Percentiles rank a stretch among this genome's conserved stretches.
Evolutionary conservation across 2,113 vertebrate species (phyloP).

Genomic region (Calyptommatus sinebrachiatus): DNA sequence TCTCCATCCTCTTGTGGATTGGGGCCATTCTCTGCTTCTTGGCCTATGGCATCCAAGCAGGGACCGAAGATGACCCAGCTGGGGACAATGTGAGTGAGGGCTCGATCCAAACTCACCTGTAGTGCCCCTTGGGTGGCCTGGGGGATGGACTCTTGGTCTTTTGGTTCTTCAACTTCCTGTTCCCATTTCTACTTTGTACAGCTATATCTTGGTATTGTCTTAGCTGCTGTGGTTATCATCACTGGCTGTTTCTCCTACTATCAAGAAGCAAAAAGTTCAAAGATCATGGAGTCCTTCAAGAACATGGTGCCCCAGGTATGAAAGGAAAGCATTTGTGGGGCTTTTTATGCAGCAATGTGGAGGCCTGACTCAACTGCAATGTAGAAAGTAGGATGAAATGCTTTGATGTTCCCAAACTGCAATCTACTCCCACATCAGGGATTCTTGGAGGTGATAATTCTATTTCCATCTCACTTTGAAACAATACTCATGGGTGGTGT

Average conservation of each 20-base stretch:
- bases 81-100: constrained; percentile 82
- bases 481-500: background rate
- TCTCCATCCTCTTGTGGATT: constrained; percentile 88
- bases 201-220: constrained; percentile 88
- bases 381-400: no score
- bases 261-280: constrained; percentile 92
- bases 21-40: constrained; percentile 92
- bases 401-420: no score
- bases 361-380: no score
- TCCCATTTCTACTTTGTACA: constrained; percentile 33
- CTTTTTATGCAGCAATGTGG: no score
- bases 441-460: background rate
- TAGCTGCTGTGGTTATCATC: constrained; percentile 87
- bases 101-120: fast-evolving
- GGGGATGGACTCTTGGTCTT: fast-evolving
- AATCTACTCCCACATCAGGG: no score
- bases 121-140: background rate
- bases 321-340: no score
- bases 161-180: background rate
- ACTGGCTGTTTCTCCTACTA: constrained; percentile 92
- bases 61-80: constrained; percentile 84
- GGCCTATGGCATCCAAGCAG: constrained; percentile 90
- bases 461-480: background rate
- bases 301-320: constrained; percentile 93
- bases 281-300: constrained; percentile 95